These are phyloP conservation scores for Formica selysi DNA, from an alignment of 1,140 invertebrate species.

Conservation along the genomic window DNA sequence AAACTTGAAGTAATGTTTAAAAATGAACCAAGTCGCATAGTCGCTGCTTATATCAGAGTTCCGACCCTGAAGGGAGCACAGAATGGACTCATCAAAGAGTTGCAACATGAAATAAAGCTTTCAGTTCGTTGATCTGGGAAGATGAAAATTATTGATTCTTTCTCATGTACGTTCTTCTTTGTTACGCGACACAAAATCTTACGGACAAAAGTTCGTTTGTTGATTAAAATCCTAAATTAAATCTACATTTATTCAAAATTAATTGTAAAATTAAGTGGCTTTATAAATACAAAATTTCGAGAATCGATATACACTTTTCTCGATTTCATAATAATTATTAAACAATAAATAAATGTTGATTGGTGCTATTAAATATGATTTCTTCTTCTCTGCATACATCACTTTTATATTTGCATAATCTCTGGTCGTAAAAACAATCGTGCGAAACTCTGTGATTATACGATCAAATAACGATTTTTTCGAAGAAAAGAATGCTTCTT, in stretches of 20 bases:
- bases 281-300: neutral
- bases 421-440: neutral
- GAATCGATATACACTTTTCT: neutral
- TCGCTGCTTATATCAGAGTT: neutral
- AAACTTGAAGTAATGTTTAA: neutral
- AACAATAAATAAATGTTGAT: neutral
- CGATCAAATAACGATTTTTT: neutral
- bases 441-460: neutral
- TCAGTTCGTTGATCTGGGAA: constrained; percentile 9
- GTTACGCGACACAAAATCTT: constrained; percentile 17
- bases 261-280: neutral
- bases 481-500: neutral
- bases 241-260: neutral
- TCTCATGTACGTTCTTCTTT: neutral
- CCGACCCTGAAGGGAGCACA: neutral
- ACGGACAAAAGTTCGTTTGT: neutral
- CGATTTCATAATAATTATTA: neutral
- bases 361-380: neutral
- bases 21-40: neutral
- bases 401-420: neutral
- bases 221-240: neutral
- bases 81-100: constrained; percentile 43
- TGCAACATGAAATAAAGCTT: constrained; percentile 40
- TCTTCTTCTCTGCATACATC: neutral
- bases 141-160: constrained; percentile 43